Conservation (phyloP, 2,797 vertebrate species). For the Spinibarbus caldwelli region DNA sequence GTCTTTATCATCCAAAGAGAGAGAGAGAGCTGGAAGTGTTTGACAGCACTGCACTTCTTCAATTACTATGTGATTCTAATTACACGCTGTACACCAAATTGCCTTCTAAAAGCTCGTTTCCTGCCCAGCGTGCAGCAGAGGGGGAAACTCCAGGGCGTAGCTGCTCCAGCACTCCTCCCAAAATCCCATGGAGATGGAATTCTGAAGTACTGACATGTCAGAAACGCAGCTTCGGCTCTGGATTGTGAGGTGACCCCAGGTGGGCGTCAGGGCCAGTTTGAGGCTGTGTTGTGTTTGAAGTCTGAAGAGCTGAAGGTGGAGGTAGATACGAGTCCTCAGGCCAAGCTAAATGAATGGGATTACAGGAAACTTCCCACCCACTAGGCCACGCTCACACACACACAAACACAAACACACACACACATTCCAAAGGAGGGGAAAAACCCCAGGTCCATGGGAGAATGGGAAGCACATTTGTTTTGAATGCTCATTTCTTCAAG, state of each 20-base stretch:
- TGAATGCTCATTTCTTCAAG: constrained; percentile 56
- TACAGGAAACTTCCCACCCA: constrained; percentile 72
- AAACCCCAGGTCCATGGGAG: constrained; percentile 38
- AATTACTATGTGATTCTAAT: constrained; percentile 67
- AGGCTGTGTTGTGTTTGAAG: constrained; percentile 43
- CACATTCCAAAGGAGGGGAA: constrained; percentile 46
- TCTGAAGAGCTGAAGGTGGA: constrained; percentile 25
- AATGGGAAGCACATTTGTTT: constrained; percentile 65
- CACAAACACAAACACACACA: constrained; percentile 21
- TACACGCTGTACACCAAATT: constrained; percentile 64
- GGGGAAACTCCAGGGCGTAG: constrained; percentile 65
- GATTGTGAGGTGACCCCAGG: constrained; percentile 57
- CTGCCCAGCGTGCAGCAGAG: constrained; percentile 48
- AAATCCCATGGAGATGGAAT: constrained; percentile 36
- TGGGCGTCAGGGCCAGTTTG: constrained; percentile 54
- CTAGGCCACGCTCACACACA: constrained; percentile 46
- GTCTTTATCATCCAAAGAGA: background rate
- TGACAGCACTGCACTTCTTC: constrained; percentile 49
- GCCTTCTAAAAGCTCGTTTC: constrained; percentile 63
- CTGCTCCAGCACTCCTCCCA: constrained; percentile 41
- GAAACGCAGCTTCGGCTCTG: background rate
- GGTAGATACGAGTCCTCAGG: constrained; percentile 53
- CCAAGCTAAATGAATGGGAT: constrained; percentile 67
- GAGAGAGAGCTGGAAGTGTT: background rate
- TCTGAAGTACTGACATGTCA: constrained; percentile 12